Evolutionary conservation across 2,797 vertebrate species (phyloP).

Genomic region (Pelochelys cantorii): DNA sequence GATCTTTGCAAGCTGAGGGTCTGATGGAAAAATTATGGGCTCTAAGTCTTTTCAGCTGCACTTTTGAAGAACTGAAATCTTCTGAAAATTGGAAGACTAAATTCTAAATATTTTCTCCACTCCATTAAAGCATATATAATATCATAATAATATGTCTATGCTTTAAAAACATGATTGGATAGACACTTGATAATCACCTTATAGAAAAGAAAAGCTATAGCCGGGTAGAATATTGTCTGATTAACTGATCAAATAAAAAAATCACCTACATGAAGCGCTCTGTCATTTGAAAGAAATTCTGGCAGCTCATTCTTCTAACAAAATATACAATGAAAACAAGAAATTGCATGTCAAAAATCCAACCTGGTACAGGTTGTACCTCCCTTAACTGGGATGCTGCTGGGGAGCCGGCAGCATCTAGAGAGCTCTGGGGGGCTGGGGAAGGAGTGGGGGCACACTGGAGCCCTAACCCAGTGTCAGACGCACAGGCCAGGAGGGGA

Average conservation of each 20-base stretch:
- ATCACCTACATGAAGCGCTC: background rate
- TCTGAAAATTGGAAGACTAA: background rate
- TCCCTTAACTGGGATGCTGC: no score
- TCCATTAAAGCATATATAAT: background rate
- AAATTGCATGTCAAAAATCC: background rate
- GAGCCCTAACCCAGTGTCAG: no score
- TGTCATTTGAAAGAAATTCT: background rate
- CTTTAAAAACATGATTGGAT: background rate
- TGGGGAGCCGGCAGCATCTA: no score
- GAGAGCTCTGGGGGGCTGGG: no score
- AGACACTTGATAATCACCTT: no score
- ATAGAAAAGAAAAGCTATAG: no score
- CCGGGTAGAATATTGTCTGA: background rate
- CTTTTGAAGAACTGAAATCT: background rate
- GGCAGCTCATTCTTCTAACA: background rate
- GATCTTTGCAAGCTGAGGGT: background rate
- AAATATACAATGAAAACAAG: background rate
- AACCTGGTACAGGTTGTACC: no score
- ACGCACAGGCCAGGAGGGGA: no score
- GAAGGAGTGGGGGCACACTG: no score
- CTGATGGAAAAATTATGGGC: background rate
- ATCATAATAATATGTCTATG: background rate
- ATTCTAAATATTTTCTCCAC: background rate
- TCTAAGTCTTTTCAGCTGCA: background rate
- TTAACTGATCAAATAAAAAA: background rate